Conservation (phyloP, 2,888 invertebrate genomes). For the Meta bourneti region DNA sequence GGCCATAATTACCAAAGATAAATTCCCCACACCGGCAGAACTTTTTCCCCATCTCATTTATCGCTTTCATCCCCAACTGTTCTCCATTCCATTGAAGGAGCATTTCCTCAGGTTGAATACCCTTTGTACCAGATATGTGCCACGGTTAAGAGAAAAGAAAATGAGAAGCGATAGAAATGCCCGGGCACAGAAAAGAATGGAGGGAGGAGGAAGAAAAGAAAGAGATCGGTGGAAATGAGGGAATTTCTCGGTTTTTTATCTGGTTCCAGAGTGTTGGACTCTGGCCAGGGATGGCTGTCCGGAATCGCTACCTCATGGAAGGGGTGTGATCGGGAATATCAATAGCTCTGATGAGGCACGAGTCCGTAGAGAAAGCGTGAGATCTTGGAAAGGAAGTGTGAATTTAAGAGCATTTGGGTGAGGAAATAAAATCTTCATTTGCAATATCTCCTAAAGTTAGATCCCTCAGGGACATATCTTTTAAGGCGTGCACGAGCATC, state of each 20-base stretch:
- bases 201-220: too few species aligned
- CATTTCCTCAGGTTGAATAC: not conserved
- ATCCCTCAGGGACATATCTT: too few species aligned
- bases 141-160: too few species aligned
- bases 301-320: not conserved
- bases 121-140: conserved; percentile 7
- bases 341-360: not conserved
- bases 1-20: not conserved
- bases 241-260: too few species aligned
- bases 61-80: not conserved
- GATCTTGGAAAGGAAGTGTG: too few species aligned
- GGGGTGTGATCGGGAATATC: not conserved
- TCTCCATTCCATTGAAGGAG: not conserved
- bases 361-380: not conserved
- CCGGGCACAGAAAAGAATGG: not conserved
- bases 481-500: too few species aligned
- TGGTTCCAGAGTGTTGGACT: not conserved
- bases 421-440: too few species aligned
- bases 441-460: too few species aligned
- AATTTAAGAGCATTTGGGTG: too few species aligned
- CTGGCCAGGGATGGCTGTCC: not conserved
- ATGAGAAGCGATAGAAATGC: not conserved
- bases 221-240: too few species aligned
- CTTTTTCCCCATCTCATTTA: not conserved
- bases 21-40: not conserved